These are phyloP conservation scores for Siderastrea radians DNA, from an alignment of 92 coral and sea anemone genomes.

Conservation along the genomic window DNA sequence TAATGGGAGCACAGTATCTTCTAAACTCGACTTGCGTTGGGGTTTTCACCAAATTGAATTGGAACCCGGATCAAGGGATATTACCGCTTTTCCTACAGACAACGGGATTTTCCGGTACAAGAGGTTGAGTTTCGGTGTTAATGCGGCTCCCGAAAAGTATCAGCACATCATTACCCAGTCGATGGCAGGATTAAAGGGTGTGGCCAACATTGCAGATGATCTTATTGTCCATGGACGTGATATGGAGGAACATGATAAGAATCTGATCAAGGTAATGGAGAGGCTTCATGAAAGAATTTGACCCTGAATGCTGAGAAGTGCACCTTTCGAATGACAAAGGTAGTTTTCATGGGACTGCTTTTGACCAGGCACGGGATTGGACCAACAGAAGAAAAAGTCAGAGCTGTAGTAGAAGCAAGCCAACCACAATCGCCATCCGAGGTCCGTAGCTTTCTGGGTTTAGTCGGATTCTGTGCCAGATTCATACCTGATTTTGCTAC, in stretches of 20 bases:
- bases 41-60: constrained; percentile 55
- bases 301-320: constrained; percentile 37
- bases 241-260: too few species aligned
- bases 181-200: constrained; percentile 38
- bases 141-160: constrained; percentile 66
- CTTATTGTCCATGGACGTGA: constrained; percentile 36
- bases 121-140: constrained; percentile 48
- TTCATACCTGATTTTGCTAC: constrained; percentile 53
- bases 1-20: constrained; percentile 52
- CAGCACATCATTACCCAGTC: constrained; percentile 53
- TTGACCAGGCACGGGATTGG: constrained; percentile 49
- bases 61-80: constrained; percentile 32
- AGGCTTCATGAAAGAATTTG: constrained; percentile 31
- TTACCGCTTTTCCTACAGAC: constrained; percentile 56
- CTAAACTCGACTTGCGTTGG: constrained; percentile 38
- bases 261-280: too few species aligned
- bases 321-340: too few species aligned
- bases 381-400: constrained; percentile 38
- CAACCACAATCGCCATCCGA: constrained; percentile 46
- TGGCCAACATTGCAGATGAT: constrained; percentile 47
- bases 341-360: constrained; percentile 47
- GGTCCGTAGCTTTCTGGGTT: constrained; percentile 35
- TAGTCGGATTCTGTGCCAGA: background rate
- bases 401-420: constrained; percentile 46
- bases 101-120: constrained; percentile 56